Evolutionary conservation across 1,140 invertebrate species (phyloP), one percentile per base, ranked within the genome.

Genomic region (Belonocnema kinseyi): DNA sequence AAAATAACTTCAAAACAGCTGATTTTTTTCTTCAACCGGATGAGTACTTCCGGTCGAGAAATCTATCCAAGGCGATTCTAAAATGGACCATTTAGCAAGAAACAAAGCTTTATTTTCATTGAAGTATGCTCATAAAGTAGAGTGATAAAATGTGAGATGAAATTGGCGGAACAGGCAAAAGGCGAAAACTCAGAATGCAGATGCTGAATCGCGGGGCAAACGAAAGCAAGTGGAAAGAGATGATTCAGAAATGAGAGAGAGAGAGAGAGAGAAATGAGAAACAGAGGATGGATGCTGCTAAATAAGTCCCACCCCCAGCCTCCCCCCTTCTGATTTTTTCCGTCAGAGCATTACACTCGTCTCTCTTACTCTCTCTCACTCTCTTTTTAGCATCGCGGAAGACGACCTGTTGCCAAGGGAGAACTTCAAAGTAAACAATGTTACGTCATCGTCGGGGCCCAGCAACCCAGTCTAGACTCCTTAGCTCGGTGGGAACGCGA

Each of bases 341-440:
- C 77, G 77, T 56, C 21, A 53, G 72, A 51, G 40, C 40, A 46
- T 46, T 7, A 46, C 40, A 46, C 40, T 11, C 40, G 40, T 11
- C 40, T 11, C 26, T 3, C 26, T 33, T 4, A 5, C 26, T 33
- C 26, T 5, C 8, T 46, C 40, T 11, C 61, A 75, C 79, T 26
- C 61, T 51, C 58, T 72, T 72, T 70, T 51, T 73, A 72, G 72
- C 33, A 77, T 78, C 54, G 75, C 73, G 85, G 76, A 81, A 84
- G 78, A 72, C 80, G 83, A 87, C 85, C 85, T 86, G 85, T 87
- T 87, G 85, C 85, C 79, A 87, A 85, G 85, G 85, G 85, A 85
- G 86, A 82, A 21, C 66, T 85, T 81, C 72, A 87, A 85, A 85
- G 85, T 87, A 87, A 87, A 87, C 85, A 87, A 85, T 77, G 77